Base-by-base conservation (phyloP, 2,888 invertebrate species). In the Ectropis crepuscularia region DNA sequence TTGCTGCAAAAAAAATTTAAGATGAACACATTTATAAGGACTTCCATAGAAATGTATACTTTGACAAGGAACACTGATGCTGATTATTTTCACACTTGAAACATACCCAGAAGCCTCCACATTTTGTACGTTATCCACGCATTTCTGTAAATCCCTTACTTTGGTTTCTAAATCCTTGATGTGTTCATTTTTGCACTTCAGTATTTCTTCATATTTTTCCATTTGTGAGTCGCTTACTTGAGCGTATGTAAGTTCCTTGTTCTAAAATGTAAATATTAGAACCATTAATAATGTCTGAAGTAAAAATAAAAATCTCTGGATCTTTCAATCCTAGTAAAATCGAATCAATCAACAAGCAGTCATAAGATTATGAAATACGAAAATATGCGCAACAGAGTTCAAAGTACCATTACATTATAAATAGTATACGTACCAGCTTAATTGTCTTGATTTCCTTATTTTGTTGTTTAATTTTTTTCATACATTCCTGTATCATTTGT, bases 401-500 rank as follows among this genome's bases (percentile, higher is more conserved):
- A 41, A 5, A 41, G 5, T 5, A 5, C 5, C 2, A 9, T 9
- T 12, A 16, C 6, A 16, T 41, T 8, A 45, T 8, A 9, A 12
- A 7, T 51, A 16, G 16, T 8, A 12, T 2, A 49, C 53, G 8
- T 78, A 91, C 92, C 81, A 91, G 74, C 85, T 90, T 90, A 7
- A 90, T 77, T 78, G 89, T 90, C 65, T 90, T 90, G 0, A 92
- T 89, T 80, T 92, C 92, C 62, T 90, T 92, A 68, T 94, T 92
- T 72, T 93, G 86, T 68, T 94, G 92, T 67, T 93, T 89, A 71
- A 94, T 93, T 72, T 93, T 93, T 65, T 93, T 90, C 88, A 94
- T 90, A 68, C 94, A 94, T 39, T 90, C 93, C 82, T 94, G 94
- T 55, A 94, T 94, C 88, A 93, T 92, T 74, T 93, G 92, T 50